These are phyloP conservation scores for Lamellibrachia satsuma DNA, from an alignment of 2,888 invertebrate genomes.

Conservation along the genomic window DNA sequence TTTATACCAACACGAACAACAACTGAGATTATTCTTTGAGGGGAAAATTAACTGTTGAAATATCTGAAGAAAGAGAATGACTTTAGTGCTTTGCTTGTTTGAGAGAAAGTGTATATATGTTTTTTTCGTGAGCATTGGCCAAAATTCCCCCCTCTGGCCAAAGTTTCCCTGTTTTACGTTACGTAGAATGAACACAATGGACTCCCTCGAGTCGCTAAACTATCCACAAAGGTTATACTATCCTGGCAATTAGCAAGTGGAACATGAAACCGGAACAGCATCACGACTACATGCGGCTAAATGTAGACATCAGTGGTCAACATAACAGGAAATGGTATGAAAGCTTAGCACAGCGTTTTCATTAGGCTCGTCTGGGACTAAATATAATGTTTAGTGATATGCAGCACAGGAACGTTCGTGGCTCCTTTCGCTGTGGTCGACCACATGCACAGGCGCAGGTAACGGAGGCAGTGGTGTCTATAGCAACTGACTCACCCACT, in stretches of 20 bases:
- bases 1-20: too few species aligned
- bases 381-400: not conserved
- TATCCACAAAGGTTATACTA: not conserved
- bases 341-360: not conserved
- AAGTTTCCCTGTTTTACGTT: not conserved
- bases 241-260: not conserved
- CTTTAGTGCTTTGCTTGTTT: too few species aligned
- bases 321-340: not conserved
- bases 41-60: too few species aligned
- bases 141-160: too few species aligned
- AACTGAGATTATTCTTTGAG: too few species aligned
- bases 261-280: not conserved
- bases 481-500: too few species aligned
- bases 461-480: not conserved
- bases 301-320: not conserved
- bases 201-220: not conserved
- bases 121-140: too few species aligned
- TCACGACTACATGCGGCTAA: not conserved
- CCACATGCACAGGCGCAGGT: not conserved
- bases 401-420: not conserved
- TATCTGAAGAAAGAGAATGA: too few species aligned
- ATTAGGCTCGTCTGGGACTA: not conserved
- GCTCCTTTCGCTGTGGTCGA: not conserved
- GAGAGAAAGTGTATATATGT: too few species aligned
- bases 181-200: not conserved